A percentile compares a stretch with the other conserved stretches of the same genome.
phyloP scores from a whole-genome alignment of 2,113 vertebrate genomes.

The Gasterosteus nipponicus region DNA sequence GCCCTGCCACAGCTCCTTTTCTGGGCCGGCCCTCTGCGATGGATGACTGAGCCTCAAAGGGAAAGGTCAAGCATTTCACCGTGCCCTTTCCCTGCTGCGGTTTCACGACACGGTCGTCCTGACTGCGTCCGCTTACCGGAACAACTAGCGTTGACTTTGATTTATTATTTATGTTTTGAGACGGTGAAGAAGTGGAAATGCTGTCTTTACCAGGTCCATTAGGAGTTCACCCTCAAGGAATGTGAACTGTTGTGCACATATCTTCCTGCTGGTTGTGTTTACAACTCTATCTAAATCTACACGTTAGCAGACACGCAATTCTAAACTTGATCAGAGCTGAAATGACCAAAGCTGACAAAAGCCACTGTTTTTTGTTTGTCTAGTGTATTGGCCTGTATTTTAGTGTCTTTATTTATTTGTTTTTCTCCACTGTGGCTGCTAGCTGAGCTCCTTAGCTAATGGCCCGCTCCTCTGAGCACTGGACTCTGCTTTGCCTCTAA shows the following conservation, averaged over 20 bases:
- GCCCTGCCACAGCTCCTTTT: conserved; percentile 53
- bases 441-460: conserved; percentile 23
- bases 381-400: conserved; percentile 25
- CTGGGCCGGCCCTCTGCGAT: conserved; percentile 72
- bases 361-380: conserved; percentile 13
- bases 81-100: conserved; percentile 66
- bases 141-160: conserved; percentile 4
- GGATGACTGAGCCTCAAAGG: conserved; percentile 82
- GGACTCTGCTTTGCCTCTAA: conserved; percentile 45
- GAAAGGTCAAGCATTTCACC: conserved; percentile 82
- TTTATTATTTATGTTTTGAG: not conserved
- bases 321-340: not conserved
- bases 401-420: not conserved
- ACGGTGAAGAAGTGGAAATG: not conserved
- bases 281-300: not conserved
- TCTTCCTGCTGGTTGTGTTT: not conserved
- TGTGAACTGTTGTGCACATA: not conserved
- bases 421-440: not conserved
- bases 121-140: conserved; percentile 51
- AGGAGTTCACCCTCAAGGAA: not conserved
- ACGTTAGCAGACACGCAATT: not conserved
- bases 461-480: conserved; percentile 30
- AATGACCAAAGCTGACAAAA: not conserved
- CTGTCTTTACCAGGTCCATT: not conserved
- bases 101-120: conserved; percentile 58